These are phyloP conservation scores for Eubasilissa splendida DNA, from an alignment of 2,888 invertebrate genomes.

Conservation along the genomic window DNA sequence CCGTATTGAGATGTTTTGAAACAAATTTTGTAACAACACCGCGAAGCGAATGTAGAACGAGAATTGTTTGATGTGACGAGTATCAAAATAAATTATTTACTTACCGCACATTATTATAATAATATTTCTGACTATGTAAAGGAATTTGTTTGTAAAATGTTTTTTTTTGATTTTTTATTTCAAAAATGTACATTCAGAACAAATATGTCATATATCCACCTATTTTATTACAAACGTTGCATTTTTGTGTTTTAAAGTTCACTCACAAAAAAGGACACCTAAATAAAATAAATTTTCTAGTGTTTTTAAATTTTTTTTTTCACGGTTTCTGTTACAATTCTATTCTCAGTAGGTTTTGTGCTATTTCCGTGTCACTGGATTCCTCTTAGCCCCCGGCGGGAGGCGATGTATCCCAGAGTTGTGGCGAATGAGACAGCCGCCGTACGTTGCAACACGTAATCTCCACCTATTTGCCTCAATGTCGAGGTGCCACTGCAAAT, in stretches of 20 bases:
- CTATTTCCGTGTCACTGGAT: neutral
- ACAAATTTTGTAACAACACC: too few relatives aligned
- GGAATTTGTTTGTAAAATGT: too few relatives aligned
- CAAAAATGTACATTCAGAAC: too few relatives aligned
- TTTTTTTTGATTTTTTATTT: too few relatives aligned
- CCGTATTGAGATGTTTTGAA: neutral
- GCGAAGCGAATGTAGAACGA: constrained; percentile 3
- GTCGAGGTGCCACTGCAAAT: neutral
- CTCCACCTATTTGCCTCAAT: neutral
- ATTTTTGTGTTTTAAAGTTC: too few relatives aligned
- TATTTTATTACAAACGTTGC: too few relatives aligned
- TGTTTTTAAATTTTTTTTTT: constrained; percentile 42
- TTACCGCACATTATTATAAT: too few relatives aligned
- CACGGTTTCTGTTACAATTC: constrained; percentile 46
- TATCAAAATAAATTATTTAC: too few relatives aligned
- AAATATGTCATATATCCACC: too few relatives aligned
- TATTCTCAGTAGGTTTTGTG: constrained; percentile 35
- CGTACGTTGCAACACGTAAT: neutral
- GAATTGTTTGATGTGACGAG: neutral
- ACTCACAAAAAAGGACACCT: neutral
- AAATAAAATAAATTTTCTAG: constrained; percentile 47
- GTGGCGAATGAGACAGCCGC: constrained; percentile 19
- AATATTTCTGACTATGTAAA: too few relatives aligned
- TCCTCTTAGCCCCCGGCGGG: constrained; percentile 29
- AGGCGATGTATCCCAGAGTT: constrained; percentile 12